Evolutionary conservation across 2,113 vertebrate species (phyloP).

Genomic region (Cettia cetti): DNA sequence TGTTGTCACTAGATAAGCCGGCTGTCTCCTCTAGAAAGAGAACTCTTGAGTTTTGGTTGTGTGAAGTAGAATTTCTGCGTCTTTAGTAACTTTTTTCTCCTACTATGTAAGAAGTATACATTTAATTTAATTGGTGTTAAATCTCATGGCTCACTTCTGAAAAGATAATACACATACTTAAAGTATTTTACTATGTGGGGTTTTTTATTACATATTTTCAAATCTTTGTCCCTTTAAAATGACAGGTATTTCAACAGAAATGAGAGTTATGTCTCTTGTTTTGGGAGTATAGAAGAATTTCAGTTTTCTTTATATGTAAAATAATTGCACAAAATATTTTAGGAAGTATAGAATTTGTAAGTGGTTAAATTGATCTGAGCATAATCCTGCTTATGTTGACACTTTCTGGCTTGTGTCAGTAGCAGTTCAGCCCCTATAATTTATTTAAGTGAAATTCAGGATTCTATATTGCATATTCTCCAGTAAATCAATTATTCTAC

Average conservation of each 20-base stretch:
- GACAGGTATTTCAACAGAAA: not conserved
- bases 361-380: not conserved
- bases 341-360: not conserved
- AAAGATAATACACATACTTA: fast-evolving
- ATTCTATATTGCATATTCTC: not conserved
- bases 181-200: fast-evolving
- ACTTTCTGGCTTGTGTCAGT: not conserved
- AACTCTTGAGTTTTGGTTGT: not conserved
- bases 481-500: not conserved
- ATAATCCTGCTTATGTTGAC: not conserved
- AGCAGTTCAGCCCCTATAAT: not conserved
- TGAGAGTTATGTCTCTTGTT: not conserved
- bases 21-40: not conserved
- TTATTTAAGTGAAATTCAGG: not conserved
- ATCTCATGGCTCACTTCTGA: not conserved
- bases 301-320: not conserved
- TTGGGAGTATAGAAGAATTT: not conserved
- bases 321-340: not conserved
- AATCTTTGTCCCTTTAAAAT: not conserved
- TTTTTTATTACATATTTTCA: not conserved
- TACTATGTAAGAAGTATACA: not conserved
- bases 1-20: not conserved
- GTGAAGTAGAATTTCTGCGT: not conserved
- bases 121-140: constrained; percentile 5
- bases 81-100: not conserved